Conservation (phyloP, 2,797 vertebrate genomes). For the Enteromius viviparus region DNA sequence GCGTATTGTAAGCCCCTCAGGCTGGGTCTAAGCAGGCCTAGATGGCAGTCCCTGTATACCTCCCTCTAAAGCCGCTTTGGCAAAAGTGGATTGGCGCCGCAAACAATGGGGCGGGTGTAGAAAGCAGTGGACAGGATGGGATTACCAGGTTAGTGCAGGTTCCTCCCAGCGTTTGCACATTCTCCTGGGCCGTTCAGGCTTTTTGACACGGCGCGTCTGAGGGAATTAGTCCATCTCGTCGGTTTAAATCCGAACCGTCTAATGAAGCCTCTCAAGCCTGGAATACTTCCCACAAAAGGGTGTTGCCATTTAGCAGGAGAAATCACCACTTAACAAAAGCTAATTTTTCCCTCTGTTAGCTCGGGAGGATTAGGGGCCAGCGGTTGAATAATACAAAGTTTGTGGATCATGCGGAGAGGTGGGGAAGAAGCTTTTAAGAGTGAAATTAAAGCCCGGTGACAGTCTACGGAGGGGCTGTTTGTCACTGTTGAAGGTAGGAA, state of each 20-base stretch:
- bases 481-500: constrained; percentile 68
- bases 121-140: constrained; percentile 67
- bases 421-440: constrained; percentile 44
- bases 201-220: constrained; percentile 57
- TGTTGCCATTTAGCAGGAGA: constrained; percentile 73
- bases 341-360: constrained; percentile 84
- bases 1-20: constrained; percentile 56
- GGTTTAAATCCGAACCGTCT: constrained; percentile 58
- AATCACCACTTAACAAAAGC: constrained; percentile 82
- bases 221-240: constrained; percentile 67
- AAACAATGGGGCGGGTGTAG: constrained; percentile 58
- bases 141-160: constrained; percentile 70
- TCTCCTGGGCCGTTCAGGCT: constrained; percentile 54
- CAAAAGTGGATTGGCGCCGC: constrained; percentile 58
- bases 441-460: constrained; percentile 80
- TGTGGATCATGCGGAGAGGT: constrained; percentile 60
- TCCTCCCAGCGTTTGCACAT: constrained; percentile 53
- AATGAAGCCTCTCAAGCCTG: constrained; percentile 68
- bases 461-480: constrained; percentile 66
- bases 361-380: constrained; percentile 75
- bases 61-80: constrained; percentile 62
- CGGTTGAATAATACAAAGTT: constrained; percentile 72
- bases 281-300: constrained; percentile 67
- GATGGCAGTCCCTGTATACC: constrained; percentile 47
- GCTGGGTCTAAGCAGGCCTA: constrained; percentile 58